A percentile compares a stretch with the other conserved stretches of the same genome.
These are phyloP conservation scores for Sepioteuthis lessoniana DNA, from an alignment of 2,888 invertebrate species.

Conservation along the genomic window DNA sequence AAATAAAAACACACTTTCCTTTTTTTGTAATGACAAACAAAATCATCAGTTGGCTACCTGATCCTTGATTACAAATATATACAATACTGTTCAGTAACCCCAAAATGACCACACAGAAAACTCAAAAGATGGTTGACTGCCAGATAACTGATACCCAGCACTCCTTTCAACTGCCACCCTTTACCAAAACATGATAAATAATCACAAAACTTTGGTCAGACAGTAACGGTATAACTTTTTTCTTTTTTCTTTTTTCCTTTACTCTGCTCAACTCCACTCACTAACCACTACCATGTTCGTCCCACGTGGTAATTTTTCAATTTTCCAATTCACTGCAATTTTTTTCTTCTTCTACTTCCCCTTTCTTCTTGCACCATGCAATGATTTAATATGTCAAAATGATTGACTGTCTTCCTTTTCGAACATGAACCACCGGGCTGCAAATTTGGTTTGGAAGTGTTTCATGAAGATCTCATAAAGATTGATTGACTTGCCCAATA, in stretches of 20 bases:
- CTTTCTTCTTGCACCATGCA: background rate
- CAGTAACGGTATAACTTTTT: background rate
- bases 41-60: background rate
- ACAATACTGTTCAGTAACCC: background rate
- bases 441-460: background rate
- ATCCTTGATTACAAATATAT: background rate
- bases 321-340: conserved; percentile 33
- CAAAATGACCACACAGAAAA: background rate
- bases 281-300: background rate
- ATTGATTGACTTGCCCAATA: conserved; percentile 16
- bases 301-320: conserved; percentile 33
- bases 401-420: conserved; percentile 9
- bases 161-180: background rate
- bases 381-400: conserved; percentile 33
- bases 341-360: background rate
- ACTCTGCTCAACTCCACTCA: background rate
- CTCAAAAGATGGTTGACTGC: background rate
- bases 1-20: too few relatives aligned
- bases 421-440: conserved; percentile 13
- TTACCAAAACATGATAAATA: background rate
- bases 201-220: background rate
- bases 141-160: background rate
- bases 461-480: conserved; percentile 33
- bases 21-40: too few relatives aligned
- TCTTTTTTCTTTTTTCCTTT: too few relatives aligned